Conservation (phyloP, 2,888 invertebrate genomes). For the Cephus nigrinus region DNA sequence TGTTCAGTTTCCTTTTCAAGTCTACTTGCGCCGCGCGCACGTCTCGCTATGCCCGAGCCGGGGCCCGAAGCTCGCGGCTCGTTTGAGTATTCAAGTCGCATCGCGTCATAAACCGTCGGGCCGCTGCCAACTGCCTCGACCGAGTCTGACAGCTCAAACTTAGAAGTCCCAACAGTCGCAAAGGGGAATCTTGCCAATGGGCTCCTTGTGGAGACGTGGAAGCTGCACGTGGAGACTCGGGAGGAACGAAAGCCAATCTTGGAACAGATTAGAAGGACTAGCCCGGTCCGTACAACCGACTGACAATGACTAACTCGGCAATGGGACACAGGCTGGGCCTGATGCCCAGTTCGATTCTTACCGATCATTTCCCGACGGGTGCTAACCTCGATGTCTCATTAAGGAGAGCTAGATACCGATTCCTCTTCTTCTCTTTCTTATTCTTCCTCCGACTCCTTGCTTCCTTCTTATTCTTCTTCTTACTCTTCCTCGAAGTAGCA, state of each 20-base stretch:
- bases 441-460: background rate
- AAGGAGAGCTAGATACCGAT: constrained; percentile 37
- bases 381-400: constrained; percentile 47
- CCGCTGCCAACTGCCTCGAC: constrained; percentile 33
- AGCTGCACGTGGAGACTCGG: background rate
- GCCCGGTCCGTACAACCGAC: background rate
- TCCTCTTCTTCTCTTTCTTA: constrained; percentile 3
- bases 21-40: background rate
- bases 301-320: background rate
- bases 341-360: background rate
- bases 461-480: background rate
- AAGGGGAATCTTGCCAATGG: background rate
- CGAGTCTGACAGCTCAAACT: background rate
- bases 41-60: constrained; percentile 4
- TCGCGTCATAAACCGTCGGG: constrained; percentile 61
- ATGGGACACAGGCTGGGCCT: background rate
- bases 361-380: constrained; percentile 14
- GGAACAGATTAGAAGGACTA: background rate
- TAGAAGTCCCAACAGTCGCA: background rate
- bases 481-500: constrained; percentile 39
- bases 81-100: constrained; percentile 60
- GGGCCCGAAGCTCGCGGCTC: constrained; percentile 44
- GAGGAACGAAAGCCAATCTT: background rate
- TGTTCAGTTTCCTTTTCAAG: constrained; percentile 15
- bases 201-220: background rate